Percentiles rank a stretch among this genome's conserved stretches.
phyloP scores from a whole-genome alignment of 2,113 vertebrate genomes.

The Mesoclemmys tuberculata region DNA sequence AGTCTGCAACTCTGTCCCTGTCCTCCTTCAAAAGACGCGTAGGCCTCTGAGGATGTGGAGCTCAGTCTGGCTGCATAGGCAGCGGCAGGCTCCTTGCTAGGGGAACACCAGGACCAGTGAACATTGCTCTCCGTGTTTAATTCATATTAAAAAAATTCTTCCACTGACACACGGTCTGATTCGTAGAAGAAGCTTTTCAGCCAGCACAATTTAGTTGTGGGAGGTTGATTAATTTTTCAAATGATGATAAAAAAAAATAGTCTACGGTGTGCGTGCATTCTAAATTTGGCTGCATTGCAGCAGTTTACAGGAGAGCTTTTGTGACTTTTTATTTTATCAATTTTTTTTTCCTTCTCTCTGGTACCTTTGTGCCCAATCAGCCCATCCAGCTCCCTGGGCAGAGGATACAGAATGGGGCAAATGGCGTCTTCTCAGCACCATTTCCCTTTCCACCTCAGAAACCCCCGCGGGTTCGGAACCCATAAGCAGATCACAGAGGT shows the following conservation, averaged over 20 bases:
- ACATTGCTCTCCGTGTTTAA: background rate
- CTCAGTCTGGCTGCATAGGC: background rate
- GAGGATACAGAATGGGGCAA: background rate
- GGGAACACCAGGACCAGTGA: background rate
- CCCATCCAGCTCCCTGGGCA: background rate
- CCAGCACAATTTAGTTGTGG: background rate
- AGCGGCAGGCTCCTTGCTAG: accelerated
- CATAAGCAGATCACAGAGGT: too few species aligned
- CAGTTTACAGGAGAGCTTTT: background rate
- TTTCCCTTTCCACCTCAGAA: too few species aligned
- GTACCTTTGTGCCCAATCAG: background rate
- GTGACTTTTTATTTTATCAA: background rate
- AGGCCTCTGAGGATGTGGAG: background rate
- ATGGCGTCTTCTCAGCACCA: too few species aligned
- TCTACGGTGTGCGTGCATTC: background rate
- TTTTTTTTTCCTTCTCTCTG: background rate
- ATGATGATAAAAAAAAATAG: background rate
- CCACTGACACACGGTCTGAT: background rate
- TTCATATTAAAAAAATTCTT: background rate
- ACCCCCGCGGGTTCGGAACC: too few species aligned
- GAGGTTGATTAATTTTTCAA: too few species aligned
- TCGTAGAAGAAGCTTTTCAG: background rate
- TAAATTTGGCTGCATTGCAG: background rate
- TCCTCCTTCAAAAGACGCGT: background rate
- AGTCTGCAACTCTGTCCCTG: background rate